These are phyloP conservation scores for Callithrix jacchus DNA, from an alignment of 2,113 vertebrate genomes.

Conservation along the genomic window DNA sequence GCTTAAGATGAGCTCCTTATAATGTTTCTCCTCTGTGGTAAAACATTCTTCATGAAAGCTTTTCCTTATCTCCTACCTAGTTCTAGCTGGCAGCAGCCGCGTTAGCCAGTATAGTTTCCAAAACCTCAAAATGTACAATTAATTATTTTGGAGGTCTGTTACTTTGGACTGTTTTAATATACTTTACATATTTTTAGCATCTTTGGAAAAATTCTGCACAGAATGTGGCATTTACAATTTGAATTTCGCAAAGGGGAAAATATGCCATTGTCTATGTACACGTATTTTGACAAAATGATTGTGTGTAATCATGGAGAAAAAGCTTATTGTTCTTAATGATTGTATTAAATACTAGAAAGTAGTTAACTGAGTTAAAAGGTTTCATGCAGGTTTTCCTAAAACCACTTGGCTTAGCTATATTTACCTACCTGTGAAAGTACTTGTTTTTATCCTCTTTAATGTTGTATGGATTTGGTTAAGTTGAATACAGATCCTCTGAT, in stretches of 20 bases:
- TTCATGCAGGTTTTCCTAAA: neutral
- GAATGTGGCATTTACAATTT: neutral
- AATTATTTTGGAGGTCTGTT: neutral
- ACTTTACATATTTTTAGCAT: neutral
- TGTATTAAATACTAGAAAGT: neutral
- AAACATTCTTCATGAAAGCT: neutral
- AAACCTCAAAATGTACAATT: neutral
- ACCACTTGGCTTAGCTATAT: neutral
- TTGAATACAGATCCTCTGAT: neutral
- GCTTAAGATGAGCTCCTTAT: neutral
- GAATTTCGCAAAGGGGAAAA: constrained; percentile 5
- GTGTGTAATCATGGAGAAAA: neutral
- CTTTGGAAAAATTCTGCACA: neutral
- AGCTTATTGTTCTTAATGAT: neutral
- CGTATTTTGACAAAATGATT: constrained; percentile 24
- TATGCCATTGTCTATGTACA: neutral
- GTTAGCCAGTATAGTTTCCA: neutral
- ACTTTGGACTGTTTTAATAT: neutral
- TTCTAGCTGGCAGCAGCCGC: neutral
- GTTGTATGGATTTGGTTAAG: neutral
- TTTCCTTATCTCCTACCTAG: neutral
- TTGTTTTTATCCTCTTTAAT: neutral
- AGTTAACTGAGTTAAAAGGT: neutral
- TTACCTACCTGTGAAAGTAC: neutral
- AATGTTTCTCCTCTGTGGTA: neutral